Conservation (phyloP, 1,140 invertebrate genomes). For the Oedothorax gibbosus region DNA sequence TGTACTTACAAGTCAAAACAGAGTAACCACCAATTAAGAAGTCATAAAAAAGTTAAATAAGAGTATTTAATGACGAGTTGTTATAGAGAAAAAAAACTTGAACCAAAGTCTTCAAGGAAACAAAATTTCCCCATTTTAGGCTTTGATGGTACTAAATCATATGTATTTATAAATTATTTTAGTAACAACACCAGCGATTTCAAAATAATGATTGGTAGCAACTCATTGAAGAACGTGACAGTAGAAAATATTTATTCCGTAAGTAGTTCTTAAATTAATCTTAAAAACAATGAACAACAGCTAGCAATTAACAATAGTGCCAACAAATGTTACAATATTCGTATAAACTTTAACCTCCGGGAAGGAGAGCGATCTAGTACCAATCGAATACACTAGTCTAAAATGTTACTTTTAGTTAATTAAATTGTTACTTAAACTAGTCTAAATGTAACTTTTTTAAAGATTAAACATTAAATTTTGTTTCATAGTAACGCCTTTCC, state of each 20-base stretch:
- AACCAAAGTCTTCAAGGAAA: neutral
- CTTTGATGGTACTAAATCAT: neutral
- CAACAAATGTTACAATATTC: neutral
- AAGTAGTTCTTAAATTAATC: neutral
- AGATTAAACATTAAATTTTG: neutral
- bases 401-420: neutral
- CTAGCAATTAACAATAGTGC: neutral
- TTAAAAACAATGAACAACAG: neutral
- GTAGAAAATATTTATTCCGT: conserved; percentile 35
- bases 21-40: neutral
- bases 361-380: neutral
- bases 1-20: neutral
- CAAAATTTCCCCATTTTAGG: too few relatives aligned
- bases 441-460: neutral
- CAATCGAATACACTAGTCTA: too few relatives aligned
- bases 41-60: neutral
- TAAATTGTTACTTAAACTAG: too few relatives aligned
- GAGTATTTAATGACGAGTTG: neutral
- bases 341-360: neutral
- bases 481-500: neutral
- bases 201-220: conserved; percentile 40
- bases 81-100: neutral
- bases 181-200: conserved; percentile 5
- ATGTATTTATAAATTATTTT: neutral
- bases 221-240: neutral